Evolutionary conservation across 2,113 vertebrate species (phyloP).

Genomic region (Thinocorus orbignyianus): DNA sequence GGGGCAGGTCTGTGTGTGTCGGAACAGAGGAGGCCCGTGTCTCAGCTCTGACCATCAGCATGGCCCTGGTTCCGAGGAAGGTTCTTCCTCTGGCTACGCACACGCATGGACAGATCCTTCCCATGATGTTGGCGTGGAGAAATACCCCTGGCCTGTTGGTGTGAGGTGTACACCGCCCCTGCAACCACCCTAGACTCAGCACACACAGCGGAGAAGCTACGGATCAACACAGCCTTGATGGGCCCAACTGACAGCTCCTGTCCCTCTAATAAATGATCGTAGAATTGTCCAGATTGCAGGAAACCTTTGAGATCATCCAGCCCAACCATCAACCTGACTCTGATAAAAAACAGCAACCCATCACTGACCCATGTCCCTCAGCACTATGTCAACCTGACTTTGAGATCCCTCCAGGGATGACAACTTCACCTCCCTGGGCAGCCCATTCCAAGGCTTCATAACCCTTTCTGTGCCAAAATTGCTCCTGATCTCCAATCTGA

Average conservation of each 20-base stretch:
- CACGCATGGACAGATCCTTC: rapidly evolving
- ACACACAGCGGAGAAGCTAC: rapidly evolving
- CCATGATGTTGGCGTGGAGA: rapidly evolving
- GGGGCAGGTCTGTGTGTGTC: background rate
- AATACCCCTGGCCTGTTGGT: rapidly evolving
- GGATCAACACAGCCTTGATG: background rate
- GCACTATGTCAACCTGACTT: too few relatives aligned
- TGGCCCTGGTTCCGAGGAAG: background rate
- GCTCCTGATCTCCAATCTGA: too few relatives aligned
- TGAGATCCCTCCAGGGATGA: too few relatives aligned
- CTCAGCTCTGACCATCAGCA: background rate
- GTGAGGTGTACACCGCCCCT: rapidly evolving
- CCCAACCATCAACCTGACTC: background rate
- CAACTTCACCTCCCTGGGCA: too few relatives aligned
- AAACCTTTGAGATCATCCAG: too few relatives aligned
- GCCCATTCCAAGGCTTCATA: too few relatives aligned
- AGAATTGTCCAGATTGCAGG: too few relatives aligned
- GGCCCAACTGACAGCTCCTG: background rate
- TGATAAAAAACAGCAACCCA: background rate
- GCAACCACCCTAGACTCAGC: too few relatives aligned
- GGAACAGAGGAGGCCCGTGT: background rate
- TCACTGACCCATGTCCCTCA: too few relatives aligned
- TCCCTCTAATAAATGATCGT: background rate
- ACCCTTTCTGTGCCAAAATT: too few relatives aligned
- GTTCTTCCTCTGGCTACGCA: background rate